phyloP scores from a whole-genome alignment of 2,888 invertebrate species.

The Agonopterix subpropinquella region DNA sequence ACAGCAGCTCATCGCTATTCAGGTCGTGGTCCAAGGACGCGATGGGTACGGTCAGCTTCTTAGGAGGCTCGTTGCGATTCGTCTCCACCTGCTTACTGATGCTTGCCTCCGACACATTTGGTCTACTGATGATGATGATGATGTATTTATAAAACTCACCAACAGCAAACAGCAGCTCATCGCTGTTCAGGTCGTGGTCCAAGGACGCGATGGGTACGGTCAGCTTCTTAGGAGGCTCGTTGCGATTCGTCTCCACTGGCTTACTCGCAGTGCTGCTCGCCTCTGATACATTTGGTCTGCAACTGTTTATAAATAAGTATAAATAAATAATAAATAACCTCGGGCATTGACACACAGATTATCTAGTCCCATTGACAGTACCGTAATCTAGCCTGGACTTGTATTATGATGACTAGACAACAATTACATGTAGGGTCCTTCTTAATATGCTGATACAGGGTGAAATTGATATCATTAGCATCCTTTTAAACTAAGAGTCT shows the following conservation, averaged over 20 bases:
- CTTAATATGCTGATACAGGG: too few species aligned
- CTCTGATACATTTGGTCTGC: conserved; percentile 23
- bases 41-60: conserved; percentile 75
- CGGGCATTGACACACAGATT: too few species aligned
- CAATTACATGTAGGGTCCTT: too few species aligned
- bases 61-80: conserved; percentile 43
- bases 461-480: too few species aligned
- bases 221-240: conserved; percentile 51
- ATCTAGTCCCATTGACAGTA: too few species aligned
- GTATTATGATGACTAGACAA: too few species aligned
- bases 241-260: conserved; percentile 35
- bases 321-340: too few species aligned
- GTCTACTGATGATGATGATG: too few species aligned
- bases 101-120: conserved; percentile 33
- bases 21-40: conserved; percentile 81
- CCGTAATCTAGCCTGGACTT: too few species aligned
- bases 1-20: conserved; percentile 80
- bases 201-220: conserved; percentile 80
- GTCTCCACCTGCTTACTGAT: conserved; percentile 32
- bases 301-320: too few species aligned
- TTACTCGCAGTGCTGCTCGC: conserved; percentile 37
- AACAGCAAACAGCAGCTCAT: conserved; percentile 79
- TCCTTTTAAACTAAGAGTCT: too few species aligned
- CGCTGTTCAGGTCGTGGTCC: conserved; percentile 81
- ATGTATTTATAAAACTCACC: too few species aligned